phyloP scores from a whole-genome alignment of 2,888 invertebrate genomes.

The Tromatobia lineatoria region DNA sequence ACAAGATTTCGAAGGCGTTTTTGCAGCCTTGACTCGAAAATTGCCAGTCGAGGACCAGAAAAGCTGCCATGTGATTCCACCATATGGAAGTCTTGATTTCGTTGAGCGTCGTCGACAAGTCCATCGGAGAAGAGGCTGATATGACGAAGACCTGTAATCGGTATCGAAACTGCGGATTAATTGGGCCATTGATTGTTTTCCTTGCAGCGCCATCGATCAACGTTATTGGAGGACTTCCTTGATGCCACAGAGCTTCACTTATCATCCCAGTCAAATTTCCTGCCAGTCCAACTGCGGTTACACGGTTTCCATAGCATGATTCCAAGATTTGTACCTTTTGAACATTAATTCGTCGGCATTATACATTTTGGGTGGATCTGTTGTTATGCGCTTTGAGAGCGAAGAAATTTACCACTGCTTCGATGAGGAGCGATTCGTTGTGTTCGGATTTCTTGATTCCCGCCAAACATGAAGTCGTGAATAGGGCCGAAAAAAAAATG shows the following conservation, averaged over 20 bases:
- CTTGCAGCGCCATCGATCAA: not conserved
- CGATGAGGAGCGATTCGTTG: not conserved
- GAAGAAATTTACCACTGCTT: not conserved
- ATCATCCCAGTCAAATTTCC: not conserved
- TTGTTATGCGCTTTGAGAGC: not conserved
- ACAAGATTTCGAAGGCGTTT: constrained; percentile 59
- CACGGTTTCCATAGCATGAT: not conserved
- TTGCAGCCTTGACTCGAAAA: constrained; percentile 50
- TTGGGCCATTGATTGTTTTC: not conserved
- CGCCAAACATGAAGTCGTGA: not conserved
- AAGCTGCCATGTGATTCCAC: constrained; percentile 70
- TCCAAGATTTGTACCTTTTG: constrained; percentile 1
- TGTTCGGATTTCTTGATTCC: not conserved
- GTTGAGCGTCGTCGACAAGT: not conserved
- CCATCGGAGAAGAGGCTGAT: not conserved
- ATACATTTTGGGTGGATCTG: too few species aligned
- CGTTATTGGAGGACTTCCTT: not conserved
- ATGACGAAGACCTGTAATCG: constrained; percentile 33
- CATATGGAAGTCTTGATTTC: constrained; percentile 55
- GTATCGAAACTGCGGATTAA: not conserved
- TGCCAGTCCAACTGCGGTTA: not conserved
- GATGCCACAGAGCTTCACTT: not conserved
- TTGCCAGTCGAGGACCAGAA: constrained; percentile 56
- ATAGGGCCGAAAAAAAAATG: not conserved
- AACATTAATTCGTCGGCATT: not conserved